phyloP scores from a whole-genome alignment of 1,140 invertebrate species.

The Reticulitermes speratus region DNA sequence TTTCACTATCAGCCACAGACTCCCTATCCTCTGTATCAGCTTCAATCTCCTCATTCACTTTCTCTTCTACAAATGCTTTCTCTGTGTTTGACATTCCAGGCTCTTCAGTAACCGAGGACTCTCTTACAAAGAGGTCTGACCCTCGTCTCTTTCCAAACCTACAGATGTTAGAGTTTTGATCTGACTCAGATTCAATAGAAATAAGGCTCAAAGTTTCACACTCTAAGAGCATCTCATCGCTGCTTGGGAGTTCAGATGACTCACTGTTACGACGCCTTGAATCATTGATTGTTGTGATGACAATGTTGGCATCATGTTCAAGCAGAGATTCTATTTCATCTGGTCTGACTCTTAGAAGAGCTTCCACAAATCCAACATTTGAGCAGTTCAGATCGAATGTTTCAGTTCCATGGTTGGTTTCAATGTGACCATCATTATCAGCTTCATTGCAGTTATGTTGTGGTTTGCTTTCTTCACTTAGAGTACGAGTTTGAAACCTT shows the following conservation, averaged over 20 bases:
- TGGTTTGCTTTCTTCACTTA: constrained; percentile 49
- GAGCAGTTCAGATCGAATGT: neutral
- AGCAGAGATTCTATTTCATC: constrained; percentile 53
- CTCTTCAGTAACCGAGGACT: neutral
- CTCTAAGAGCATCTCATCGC: constrained; percentile 58
- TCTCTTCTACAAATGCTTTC: constrained; percentile 7
- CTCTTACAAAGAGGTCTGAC: neutral
- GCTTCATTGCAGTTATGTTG: neutral
- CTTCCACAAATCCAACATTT: constrained; percentile 33
- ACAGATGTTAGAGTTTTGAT: constrained; percentile 42
- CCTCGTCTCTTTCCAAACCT: neutral
- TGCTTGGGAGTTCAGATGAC: constrained; percentile 43
- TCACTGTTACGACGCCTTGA: constrained; percentile 42
- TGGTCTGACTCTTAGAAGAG: constrained; percentile 42
- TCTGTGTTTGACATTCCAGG: neutral
- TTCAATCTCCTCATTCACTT: neutral
- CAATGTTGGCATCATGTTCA: constrained; percentile 56
- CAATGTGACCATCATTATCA: too few species aligned
- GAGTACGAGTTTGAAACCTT: constrained; percentile 61
- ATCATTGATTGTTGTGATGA: constrained; percentile 55
- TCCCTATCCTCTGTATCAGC: constrained; percentile 21
- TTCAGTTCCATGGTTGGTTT: neutral
- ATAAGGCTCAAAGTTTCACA: constrained; percentile 67
- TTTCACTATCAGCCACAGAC: neutral
- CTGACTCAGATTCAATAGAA: constrained; percentile 63